A percentile compares a stretch with the other conserved stretches of the same genome.
Conservation (phyloP, 1,140 invertebrate genomes). For the Coelopa frigida region DNA sequence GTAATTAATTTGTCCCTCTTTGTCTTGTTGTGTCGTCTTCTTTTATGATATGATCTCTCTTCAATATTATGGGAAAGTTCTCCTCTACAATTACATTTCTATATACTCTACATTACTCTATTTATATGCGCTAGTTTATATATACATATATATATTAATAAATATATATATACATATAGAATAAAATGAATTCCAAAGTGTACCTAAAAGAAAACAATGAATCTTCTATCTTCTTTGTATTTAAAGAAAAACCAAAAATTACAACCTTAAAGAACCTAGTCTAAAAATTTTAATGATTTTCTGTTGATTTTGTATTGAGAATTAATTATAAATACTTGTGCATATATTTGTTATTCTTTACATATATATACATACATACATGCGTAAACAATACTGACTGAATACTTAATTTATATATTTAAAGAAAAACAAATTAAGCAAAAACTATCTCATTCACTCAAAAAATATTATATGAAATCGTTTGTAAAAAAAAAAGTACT, state of each 20-base stretch:
- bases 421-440: slow-evolving; percentile 1
- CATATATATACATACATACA: slow-evolving; percentile 1
- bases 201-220: no score
- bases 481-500: slow-evolving; percentile 11
- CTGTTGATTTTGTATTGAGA: neutral
- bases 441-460: slow-evolving; percentile 2
- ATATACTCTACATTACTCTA: no score
- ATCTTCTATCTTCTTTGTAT: no score
- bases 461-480: neutral
- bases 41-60: no score
- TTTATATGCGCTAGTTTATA: no score
- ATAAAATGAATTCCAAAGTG: no score
- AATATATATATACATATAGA: no score
- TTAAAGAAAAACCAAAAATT: no score
- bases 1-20: neutral
- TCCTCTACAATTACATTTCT: no score
- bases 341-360: slow-evolving; percentile 1
- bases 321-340: neutral
- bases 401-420: slow-evolving; percentile 4
- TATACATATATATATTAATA: no score
- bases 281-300: neutral
- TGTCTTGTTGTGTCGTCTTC: neutral
- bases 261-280: no score
- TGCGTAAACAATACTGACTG: slow-evolving; percentile 7
- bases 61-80: no score